Evolutionary conservation across 2,797 vertebrate genomes (phyloP), one percentile per base, ranked within the genome.

Genomic region (Phataginus tricuspis): DNA sequence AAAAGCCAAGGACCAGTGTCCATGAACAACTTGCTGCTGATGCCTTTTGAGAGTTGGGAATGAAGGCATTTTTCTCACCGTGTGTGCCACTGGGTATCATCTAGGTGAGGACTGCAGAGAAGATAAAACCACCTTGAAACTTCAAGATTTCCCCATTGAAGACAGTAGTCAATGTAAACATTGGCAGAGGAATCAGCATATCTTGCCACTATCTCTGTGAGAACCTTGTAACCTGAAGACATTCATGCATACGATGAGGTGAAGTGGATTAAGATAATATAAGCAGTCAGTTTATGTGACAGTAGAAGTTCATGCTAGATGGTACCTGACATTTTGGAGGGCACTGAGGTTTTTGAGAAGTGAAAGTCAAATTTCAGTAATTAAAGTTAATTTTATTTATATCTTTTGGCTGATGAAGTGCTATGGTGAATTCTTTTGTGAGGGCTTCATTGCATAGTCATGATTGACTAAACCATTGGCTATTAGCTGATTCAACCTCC

Each of bases 31-130:
- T 83, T 37, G 27, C 7, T 25, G 8, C 12, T 8, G 12, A 66
- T 1, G 4, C 2, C 51, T 53, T 16, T 23, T 11, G 51, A 61
- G 13, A 69, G 11, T 10, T 53, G 69, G 53, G 25, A 77, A 55
- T 25, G 11, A 37, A 68, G n/a, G 4, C 18, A 13, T 79, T 31
- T 23, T 51, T 42, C 16, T 49, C 0, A 18, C 1, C 39, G 8
- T 37, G 4, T 39, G 21, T 27, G 4, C 4, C 13, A 3, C 25
- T 37, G 18, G 53, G 13, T 6, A 59, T n/a, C 0, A 2, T 16
- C 37, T 14, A 34, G 25, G 29, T 64, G 37, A 25, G 6, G 21
- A 9, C 25, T 2, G 2, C 7, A 5, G 29, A 39, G 78, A 77
- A 83, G 16, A 77, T 25, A 19, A 29, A 42, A 64, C 3, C 42